Evolutionary conservation across 2,888 invertebrate species (phyloP).

Genomic region (Desoria tigrina): DNA sequence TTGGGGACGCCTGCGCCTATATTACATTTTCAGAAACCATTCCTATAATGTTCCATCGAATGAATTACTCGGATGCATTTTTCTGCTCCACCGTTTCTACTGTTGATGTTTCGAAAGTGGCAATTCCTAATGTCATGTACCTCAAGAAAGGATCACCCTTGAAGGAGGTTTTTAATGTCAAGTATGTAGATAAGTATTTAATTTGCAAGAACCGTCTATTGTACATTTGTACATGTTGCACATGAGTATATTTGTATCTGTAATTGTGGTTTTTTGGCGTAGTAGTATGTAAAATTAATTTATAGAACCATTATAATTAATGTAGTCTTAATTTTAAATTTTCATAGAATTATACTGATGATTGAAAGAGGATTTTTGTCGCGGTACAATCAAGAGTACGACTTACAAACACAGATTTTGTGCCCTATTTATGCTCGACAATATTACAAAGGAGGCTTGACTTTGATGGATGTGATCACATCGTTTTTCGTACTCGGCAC

Average conservation of each 20-base stretch:
- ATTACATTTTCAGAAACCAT: constrained; percentile 32
- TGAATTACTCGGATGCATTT: constrained; percentile 20
- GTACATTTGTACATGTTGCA: too few relatives aligned
- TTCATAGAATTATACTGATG: constrained; percentile 33
- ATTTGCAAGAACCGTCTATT: too few relatives aligned
- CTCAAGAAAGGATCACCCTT: constrained; percentile 29
- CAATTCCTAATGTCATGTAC: constrained; percentile 31
- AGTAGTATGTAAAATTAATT: too few relatives aligned
- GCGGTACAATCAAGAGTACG: constrained; percentile 27
- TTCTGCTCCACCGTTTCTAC: constrained; percentile 27
- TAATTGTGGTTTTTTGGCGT: too few relatives aligned
- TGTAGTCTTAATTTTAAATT: not conserved
- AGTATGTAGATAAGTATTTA: too few relatives aligned
- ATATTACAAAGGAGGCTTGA: too few relatives aligned
- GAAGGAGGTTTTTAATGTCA: constrained; percentile 38
- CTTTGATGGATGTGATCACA: too few relatives aligned
- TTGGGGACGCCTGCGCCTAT: not conserved
- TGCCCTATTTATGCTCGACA: too few relatives aligned
- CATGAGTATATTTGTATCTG: too few relatives aligned
- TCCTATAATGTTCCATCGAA: constrained; percentile 20
- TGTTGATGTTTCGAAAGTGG: constrained; percentile 20
- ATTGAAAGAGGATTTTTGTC: constrained; percentile 29
- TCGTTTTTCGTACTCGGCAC: too few relatives aligned
- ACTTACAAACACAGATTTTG: constrained; percentile 7
- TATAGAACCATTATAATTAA: too few relatives aligned